A percentile compares a stretch with the other conserved stretches of the same genome.
These are phyloP conservation scores for Cephalotes varians DNA, from an alignment of 2,888 invertebrate species.

Conservation along the genomic window DNA sequence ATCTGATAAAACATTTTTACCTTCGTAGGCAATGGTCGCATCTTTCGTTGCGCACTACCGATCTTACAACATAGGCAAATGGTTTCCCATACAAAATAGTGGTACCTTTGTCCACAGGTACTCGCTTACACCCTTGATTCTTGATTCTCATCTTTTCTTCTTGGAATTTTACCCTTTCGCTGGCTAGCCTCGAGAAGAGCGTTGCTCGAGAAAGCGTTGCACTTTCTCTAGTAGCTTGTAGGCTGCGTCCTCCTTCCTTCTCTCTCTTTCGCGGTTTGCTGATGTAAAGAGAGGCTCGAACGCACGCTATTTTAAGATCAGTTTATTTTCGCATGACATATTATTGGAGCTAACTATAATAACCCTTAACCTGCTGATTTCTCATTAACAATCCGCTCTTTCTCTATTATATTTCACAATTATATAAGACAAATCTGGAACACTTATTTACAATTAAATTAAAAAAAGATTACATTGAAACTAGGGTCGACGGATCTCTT, in stretches of 20 bases:
- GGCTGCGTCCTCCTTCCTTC: background rate
- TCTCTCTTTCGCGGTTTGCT: slow-evolving; percentile 18
- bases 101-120: slow-evolving; percentile 56
- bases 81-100: slow-evolving; percentile 66
- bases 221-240: slow-evolving; percentile 30
- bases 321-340: slow-evolving; percentile 66
- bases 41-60: slow-evolving; percentile 61
- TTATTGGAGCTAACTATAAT: slow-evolving; percentile 64
- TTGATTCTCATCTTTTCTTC: slow-evolving; percentile 60
- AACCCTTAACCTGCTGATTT: slow-evolving; percentile 58
- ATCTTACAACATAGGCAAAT: slow-evolving; percentile 65
- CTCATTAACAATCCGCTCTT: slow-evolving; percentile 22
- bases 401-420: slow-evolving; percentile 29
- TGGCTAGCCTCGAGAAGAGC: background rate
- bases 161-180: background rate
- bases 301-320: slow-evolving; percentile 68
- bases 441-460: slow-evolving; percentile 74
- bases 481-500: slow-evolving; percentile 45
- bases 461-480: slow-evolving; percentile 64
- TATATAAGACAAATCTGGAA: slow-evolving; percentile 60
- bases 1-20: slow-evolving; percentile 55
- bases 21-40: slow-evolving; percentile 72
- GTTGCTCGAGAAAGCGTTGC: slow-evolving; percentile 18
- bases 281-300: slow-evolving; percentile 39
- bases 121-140: slow-evolving; percentile 55